phyloP scores from a whole-genome alignment of 2,888 invertebrate species.

The Pandemis heparana region DNA sequence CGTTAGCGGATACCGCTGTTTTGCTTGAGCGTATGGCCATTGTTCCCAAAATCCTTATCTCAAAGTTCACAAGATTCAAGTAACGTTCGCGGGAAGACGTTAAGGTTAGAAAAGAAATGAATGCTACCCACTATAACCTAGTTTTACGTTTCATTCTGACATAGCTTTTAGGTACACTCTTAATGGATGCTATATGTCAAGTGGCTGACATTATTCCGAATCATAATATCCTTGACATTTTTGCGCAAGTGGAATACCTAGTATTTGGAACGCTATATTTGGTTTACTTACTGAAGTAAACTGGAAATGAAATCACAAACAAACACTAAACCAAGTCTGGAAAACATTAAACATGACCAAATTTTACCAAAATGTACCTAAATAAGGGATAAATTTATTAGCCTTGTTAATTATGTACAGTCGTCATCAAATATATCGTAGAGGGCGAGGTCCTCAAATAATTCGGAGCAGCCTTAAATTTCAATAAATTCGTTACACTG shows the following conservation, averaged over 20 bases:
- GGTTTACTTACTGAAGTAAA: not conserved
- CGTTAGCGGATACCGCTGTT: too few relatives aligned
- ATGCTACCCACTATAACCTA: constrained; percentile 2
- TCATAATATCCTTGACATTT: constrained; percentile 18
- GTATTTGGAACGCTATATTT: constrained; percentile 2
- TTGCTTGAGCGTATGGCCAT: too few relatives aligned
- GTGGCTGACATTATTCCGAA: constrained; percentile 13
- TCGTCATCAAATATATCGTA: too few relatives aligned
- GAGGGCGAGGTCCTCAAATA: too few relatives aligned
- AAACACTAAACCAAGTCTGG: too few relatives aligned
- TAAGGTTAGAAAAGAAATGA: not conserved
- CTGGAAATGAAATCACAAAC: not conserved
- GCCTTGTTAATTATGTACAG: too few relatives aligned
- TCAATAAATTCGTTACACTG: too few relatives aligned
- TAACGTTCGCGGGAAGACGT: not conserved
- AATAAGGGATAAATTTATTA: too few relatives aligned
- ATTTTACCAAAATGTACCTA: too few relatives aligned
- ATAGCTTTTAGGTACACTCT: constrained; percentile 9
- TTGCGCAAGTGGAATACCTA: not conserved
- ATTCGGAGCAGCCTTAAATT: too few relatives aligned
- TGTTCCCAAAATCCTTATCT: too few relatives aligned
- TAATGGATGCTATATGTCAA: constrained; percentile 7
- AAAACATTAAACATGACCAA: too few relatives aligned
- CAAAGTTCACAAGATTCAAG: constrained; percentile 1
- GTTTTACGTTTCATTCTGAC: constrained; percentile 12